Percentiles rank a stretch among this genome's conserved stretches.
Evolutionary conservation across 2,888 invertebrate species (phyloP).

Genomic region (Glyphotaelius pellucidus): DNA sequence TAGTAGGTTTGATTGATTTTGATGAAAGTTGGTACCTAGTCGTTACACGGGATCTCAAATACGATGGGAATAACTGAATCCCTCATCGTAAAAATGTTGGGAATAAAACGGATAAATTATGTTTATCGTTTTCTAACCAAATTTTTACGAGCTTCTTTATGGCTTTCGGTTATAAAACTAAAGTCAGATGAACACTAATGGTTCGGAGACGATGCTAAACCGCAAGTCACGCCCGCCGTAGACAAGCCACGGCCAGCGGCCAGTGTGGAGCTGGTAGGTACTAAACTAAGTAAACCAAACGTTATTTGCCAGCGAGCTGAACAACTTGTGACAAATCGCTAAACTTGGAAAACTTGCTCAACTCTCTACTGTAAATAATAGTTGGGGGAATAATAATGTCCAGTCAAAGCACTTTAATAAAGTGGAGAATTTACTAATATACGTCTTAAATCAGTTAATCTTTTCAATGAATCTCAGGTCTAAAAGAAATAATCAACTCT

Average conservation of each 20-base stretch:
- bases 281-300: constrained; percentile 20
- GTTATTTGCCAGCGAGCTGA: background rate
- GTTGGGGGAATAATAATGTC: background rate
- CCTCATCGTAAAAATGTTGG: background rate
- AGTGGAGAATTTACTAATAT: background rate
- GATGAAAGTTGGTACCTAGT: background rate
- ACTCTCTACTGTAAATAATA: background rate
- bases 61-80: background rate
- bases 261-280: background rate
- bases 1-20: too few species aligned
- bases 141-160: background rate
- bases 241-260: background rate
- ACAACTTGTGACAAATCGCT: constrained; percentile 18
- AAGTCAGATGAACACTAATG: background rate
- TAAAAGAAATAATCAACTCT: background rate
- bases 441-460: background rate
- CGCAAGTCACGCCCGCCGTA: background rate
- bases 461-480: background rate
- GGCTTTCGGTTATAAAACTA: background rate
- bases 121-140: background rate
- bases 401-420: background rate
- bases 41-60: background rate
- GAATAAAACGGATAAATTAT: background rate
- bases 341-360: constrained; percentile 16
- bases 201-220: background rate